phyloP scores from a whole-genome alignment of 2,888 invertebrate species.

The Aphrophora alni region DNA sequence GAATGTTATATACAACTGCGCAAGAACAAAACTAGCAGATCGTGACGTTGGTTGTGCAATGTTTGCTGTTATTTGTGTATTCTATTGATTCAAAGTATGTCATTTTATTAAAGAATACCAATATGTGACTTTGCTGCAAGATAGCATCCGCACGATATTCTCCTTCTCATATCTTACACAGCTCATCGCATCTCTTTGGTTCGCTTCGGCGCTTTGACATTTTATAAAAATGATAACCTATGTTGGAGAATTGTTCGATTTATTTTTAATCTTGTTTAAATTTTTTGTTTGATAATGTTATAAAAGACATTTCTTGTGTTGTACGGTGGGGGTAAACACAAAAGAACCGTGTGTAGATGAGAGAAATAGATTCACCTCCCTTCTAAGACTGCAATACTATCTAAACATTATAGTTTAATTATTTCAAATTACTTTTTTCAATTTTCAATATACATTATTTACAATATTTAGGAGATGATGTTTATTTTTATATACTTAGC shows the following conservation, averaged over 20 bases:
- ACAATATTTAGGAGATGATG: too few relatives aligned
- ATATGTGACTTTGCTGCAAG: background rate
- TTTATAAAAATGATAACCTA: background rate
- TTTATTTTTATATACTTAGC: too few relatives aligned
- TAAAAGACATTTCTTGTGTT: background rate
- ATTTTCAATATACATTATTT: too few relatives aligned
- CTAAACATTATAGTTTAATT: too few relatives aligned
- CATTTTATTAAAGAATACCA: background rate
- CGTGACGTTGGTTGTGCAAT: background rate
- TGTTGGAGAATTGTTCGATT: background rate
- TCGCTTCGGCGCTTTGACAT: background rate
- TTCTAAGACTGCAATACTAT: too few relatives aligned
- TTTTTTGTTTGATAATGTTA: background rate
- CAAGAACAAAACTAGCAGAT: background rate
- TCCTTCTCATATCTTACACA: background rate
- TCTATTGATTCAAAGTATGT: background rate
- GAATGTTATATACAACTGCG: background rate
- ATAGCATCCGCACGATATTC: background rate
- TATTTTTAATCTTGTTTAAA: background rate
- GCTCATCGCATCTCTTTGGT: too few relatives aligned
- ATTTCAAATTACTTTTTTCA: too few relatives aligned
- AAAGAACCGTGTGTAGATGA: background rate
- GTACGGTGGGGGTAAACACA: background rate
- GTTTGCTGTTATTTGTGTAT: background rate
- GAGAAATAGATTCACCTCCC: too few relatives aligned